Base-by-base conservation (phyloP, 2,797 vertebrate species). In the Pterois miles region DNA sequence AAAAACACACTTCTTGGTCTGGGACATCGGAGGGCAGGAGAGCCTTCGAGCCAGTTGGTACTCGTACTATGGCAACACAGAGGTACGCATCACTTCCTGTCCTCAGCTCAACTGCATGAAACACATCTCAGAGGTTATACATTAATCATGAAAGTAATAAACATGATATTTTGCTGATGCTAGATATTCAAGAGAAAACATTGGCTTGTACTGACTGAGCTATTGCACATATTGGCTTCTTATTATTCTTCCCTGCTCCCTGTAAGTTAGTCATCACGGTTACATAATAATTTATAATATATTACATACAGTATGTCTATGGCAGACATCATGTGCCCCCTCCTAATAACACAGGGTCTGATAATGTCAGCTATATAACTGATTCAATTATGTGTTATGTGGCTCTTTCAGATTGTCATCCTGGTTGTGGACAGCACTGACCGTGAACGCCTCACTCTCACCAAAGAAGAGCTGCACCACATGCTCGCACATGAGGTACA, bases 341-440 rank as follows among this genome's bases (percentile, higher is more conserved):
- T 4, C 12, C 34, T 43, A 53, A 67, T 73, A 62, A 65, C 25
- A 33, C 1, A 2, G 6, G 5, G 2, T 43, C 43, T 13, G 23
- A 67, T 69, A 57, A 62, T 1, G 2, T 34, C 16, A n/a, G 23
- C 8, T 13, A 16, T 38, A 36, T n/a, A n/a, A 20, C 5, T 22
- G 18, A 25, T 48, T 53, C 14, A 6, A 27, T 29, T 25, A 1
- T 46, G 13, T 56, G 38, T 74, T 27, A 46, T 22, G 53, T 20
- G 31, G 4, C 31, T 79, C 31, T 85, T 78, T 65, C 91, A 97
- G 96, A 97, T 98, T 54, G 83, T 97, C 84, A 96, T 97, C 60
- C 80, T 97, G 88, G 97, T 98, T 52, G 96, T 97, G 65, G 96
- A 97, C 81, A 98, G 97, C 86, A 97, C 95, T 0, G 96, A 97